Evolutionary conservation across 1,140 invertebrate species (phyloP), one percentile per base, ranked within the genome.

Genomic region (Bombus ignitus): DNA sequence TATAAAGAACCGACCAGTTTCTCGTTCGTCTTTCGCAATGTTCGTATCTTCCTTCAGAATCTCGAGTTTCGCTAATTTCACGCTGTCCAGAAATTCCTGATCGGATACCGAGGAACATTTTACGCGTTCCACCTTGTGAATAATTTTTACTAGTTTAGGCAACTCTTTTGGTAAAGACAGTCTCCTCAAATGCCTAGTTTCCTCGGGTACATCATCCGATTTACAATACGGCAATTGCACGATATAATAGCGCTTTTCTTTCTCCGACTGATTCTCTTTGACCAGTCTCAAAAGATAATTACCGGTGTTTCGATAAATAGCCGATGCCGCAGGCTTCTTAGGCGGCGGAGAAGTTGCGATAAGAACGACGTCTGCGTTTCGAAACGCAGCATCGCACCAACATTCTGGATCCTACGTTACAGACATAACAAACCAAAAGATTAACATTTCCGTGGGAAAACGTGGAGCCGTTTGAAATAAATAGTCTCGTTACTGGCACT

Each of bases 211-310:
- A 70, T 95, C 92, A 0, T 92, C 88, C n/a, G 82, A 15, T 28
- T 91, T 92, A 39, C 94, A 95, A 77, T 95, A 95, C 4, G 94
- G 94, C 82, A 95, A 92, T 35, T 95, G 90, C 28, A 95, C 62
- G 10, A 92, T 73, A 47, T 93, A 94, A 82, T 94, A 95, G n/a
- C 90, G 90, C 81, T 94, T 95, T 15, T 91, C 92, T 13, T 62
- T 85, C 12, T 84, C 82, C 8, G 80, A 86, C 82, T 92, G 92
- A 83, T 94, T 93, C 77, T 95, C 93, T 82, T 93, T 94, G 0
- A 93, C 59, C 71, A 95, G 81, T 75, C 87, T 86, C n/a, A 95
- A 79, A 13, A 93, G 90, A 80, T 94, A 89, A 83, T 91, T 93
- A 77, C 94, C 92, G 9, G 94, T 87, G n/a, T 92, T 92, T 28